Conservation (phyloP, 2,888 invertebrate genomes). For the Homarus gammarus region DNA sequence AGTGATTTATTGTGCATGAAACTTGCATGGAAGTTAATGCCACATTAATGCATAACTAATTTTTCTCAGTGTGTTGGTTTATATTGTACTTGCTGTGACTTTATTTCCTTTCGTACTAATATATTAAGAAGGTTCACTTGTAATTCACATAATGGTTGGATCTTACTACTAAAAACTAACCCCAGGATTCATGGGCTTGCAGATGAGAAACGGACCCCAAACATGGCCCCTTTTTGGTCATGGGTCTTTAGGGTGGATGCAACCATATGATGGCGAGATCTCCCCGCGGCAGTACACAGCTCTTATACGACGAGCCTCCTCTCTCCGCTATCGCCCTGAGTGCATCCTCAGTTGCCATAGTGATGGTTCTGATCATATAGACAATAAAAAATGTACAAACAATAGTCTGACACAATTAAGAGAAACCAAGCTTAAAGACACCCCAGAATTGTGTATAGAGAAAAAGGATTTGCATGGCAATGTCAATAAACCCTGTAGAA, state of each 20-base stretch:
- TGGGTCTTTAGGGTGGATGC: slow-evolving; percentile 49
- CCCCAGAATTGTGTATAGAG: neutral
- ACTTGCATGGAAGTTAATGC: neutral
- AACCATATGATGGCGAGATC: slow-evolving; percentile 63
- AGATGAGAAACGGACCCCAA: slow-evolving; percentile 62
- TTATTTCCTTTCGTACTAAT: neutral
- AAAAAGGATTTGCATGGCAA: neutral
- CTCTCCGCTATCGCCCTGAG: slow-evolving; percentile 50
- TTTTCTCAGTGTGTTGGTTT: slow-evolving; percentile 1
- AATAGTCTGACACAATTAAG: neutral
- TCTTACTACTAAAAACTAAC: slow-evolving; percentile 42
- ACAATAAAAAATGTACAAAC: neutral
- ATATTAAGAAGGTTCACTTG: neutral
- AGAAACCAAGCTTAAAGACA: neutral
- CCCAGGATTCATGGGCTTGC: slow-evolving; percentile 57
- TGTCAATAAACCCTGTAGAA: neutral
- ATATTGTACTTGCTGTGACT: neutral
- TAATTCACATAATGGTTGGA: neutral
- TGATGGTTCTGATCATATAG: neutral
- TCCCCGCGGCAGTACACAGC: slow-evolving; percentile 64
- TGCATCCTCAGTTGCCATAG: slow-evolving; percentile 25
- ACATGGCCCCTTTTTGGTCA: slow-evolving; percentile 54
- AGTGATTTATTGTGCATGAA: neutral
- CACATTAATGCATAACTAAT: neutral
- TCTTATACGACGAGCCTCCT: slow-evolving; percentile 69